Percentiles rank a stretch among this genome's conserved stretches.
Conservation (phyloP, 2,113 vertebrate species). For the Petrocephalus zakoni region DNA sequence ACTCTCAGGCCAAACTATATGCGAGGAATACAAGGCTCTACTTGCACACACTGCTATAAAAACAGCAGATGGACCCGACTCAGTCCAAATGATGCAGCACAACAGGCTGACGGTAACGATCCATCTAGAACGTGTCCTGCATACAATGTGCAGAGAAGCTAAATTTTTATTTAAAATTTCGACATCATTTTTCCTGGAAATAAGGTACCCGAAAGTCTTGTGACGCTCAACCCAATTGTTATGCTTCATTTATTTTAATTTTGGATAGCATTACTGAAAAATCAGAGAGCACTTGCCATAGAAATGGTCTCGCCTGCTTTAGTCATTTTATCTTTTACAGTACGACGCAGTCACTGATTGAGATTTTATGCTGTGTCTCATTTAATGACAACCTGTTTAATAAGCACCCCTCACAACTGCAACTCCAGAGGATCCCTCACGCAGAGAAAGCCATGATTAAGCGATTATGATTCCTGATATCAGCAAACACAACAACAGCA, state of each 20-base stretch:
- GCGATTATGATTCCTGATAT: not conserved
- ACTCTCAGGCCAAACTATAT: not conserved
- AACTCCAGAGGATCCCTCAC: not conserved
- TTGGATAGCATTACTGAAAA: conserved; percentile 58
- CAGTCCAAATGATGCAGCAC: not conserved
- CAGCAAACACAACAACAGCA: not conserved
- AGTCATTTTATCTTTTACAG: not conserved
- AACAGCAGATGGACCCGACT: not conserved
- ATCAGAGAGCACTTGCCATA: conserved; percentile 46
- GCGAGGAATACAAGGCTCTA: not conserved
- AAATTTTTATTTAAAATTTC: conserved; percentile 39
- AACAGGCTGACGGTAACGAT: not conserved
- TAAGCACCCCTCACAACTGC: not conserved
- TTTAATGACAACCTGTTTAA: conserved; percentile 22
- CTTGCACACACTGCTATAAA: not conserved
- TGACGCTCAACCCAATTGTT: conserved; percentile 50
- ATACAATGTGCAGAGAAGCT: not conserved
- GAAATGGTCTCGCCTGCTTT: conserved; percentile 22
- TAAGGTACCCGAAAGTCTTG: conserved; percentile 49
- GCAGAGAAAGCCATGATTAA: conserved; percentile 11
- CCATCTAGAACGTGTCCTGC: not conserved
- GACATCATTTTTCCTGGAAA: conserved; percentile 46
- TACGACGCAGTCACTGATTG: conserved; percentile 13
- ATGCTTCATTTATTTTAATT: conserved; percentile 61
- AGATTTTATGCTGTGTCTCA: not conserved